Percentiles rank a stretch among this genome's conserved stretches.
phyloP scores from a whole-genome alignment of 2,113 vertebrate species.

The Psilopsiagon aurifrons region DNA sequence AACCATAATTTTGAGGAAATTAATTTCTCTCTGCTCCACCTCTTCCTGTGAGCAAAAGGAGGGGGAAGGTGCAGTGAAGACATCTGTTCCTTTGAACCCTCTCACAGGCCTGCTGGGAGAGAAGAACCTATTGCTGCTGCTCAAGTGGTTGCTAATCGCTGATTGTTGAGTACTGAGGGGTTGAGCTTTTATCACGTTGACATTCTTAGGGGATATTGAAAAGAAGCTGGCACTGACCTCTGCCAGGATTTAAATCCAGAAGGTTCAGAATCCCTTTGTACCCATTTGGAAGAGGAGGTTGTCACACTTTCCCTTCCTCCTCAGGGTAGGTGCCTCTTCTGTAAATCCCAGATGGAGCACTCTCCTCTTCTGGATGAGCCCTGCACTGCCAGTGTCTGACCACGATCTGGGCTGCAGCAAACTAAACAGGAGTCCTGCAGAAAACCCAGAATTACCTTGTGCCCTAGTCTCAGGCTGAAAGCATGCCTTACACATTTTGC shows the following conservation, averaged over 20 bases:
- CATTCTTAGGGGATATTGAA: constrained; percentile 34
- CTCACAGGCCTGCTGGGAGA: constrained; percentile 10
- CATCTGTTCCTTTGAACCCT: constrained; percentile 64
- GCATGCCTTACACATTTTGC: neutral
- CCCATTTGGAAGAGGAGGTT: constrained; percentile 5
- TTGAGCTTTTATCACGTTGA: constrained; percentile 44
- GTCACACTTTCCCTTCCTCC: neutral
- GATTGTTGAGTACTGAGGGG: neutral
- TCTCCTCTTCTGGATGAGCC: neutral
- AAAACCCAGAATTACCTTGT: neutral
- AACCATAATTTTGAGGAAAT: neutral
- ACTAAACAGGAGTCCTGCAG: neutral
- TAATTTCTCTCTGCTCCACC: constrained; percentile 17
- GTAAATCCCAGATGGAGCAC: neutral
- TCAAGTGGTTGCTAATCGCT: constrained; percentile 20
- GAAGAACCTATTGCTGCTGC: neutral
- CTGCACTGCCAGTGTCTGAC: neutral
- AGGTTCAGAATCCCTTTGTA: constrained; percentile 26
- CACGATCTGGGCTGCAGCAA: neutral
- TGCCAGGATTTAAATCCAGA: constrained; percentile 39
- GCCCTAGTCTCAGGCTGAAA: neutral
- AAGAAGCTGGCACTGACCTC: constrained; percentile 52
- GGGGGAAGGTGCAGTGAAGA: constrained; percentile 34
- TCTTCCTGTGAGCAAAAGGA: constrained; percentile 39
- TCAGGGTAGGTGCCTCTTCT: neutral